Percentiles rank a stretch among this genome's conserved stretches.
Conservation (phyloP, 2,797 vertebrate species). For the Hydrocynus forskahlii region DNA sequence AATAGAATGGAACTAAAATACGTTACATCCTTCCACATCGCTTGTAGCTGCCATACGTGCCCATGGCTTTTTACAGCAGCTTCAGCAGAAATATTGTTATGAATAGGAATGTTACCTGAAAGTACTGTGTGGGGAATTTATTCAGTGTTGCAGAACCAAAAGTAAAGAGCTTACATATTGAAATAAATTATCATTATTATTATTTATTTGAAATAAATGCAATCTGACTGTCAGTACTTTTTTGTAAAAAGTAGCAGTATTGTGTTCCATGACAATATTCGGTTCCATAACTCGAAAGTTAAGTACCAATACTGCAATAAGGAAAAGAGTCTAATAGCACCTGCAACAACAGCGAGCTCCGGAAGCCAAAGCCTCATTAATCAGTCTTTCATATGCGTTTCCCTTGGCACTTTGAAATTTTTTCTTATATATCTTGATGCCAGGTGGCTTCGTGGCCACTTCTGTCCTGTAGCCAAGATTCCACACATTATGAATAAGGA, state of each 20-base stretch:
- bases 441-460: not conserved
- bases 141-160: not conserved
- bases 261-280: not conserved
- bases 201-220: not conserved
- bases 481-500: constrained; percentile 23
- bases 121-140: not conserved
- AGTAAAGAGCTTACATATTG: not conserved
- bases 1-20: constrained; percentile 42
- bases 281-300: not conserved
- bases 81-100: not conserved
- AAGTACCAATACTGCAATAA: not conserved
- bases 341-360: not conserved
- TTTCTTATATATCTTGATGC: not conserved
- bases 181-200: too few relatives aligned
- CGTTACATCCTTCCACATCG: constrained; percentile 6
- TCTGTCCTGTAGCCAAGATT: constrained; percentile 4
- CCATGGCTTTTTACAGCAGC: not conserved
- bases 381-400: not conserved
- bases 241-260: not conserved
- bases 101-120: not conserved
- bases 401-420: not conserved
- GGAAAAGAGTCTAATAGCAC: not conserved
- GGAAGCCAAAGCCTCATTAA: not conserved
- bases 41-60: not conserved
- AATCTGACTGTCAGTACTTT: not conserved